These are phyloP conservation scores for Eupithecia vulgata DNA, from an alignment of 2,888 invertebrate genomes.

Conservation along the genomic window DNA sequence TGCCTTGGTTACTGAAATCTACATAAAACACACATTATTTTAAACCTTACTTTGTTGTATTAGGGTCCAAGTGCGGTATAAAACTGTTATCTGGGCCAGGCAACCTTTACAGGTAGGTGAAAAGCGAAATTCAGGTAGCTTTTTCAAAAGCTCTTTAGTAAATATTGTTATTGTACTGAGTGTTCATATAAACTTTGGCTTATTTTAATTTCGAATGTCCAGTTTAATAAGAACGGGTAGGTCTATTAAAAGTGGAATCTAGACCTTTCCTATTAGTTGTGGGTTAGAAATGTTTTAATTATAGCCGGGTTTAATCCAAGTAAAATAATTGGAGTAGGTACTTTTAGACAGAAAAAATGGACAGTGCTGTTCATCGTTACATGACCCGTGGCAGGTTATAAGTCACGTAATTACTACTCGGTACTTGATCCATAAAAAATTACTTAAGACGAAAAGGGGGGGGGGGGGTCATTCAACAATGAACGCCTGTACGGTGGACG, in stretches of 20 bases:
- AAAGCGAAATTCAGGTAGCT: conserved; percentile 38
- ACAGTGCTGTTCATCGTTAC: no score
- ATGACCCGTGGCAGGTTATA: no score
- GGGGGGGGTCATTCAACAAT: no score
- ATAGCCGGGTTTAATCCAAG: no score
- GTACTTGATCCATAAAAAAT: no score
- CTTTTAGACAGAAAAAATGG: no score
- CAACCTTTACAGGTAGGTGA: conserved; percentile 42
- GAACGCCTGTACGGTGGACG: no score
- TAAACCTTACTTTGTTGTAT: conserved; percentile 8
- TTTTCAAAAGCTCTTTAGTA: conserved; percentile 25
- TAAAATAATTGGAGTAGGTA: no score
- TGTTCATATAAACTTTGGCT: background rate
- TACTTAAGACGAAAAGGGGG: no score
- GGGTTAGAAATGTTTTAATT: background rate
- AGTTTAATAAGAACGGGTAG: background rate
- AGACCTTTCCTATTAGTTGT: background rate
- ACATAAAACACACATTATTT: conserved; percentile 17
- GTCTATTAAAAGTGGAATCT: background rate
- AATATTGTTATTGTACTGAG: background rate
- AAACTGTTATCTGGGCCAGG: conserved; percentile 21
- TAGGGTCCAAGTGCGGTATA: conserved; percentile 13
- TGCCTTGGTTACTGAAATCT: conserved; percentile 9
- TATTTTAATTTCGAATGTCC: background rate
- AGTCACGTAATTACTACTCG: no score